phyloP scores from a whole-genome alignment of 2,888 invertebrate species.

The Drosophila mulleri region DNA sequence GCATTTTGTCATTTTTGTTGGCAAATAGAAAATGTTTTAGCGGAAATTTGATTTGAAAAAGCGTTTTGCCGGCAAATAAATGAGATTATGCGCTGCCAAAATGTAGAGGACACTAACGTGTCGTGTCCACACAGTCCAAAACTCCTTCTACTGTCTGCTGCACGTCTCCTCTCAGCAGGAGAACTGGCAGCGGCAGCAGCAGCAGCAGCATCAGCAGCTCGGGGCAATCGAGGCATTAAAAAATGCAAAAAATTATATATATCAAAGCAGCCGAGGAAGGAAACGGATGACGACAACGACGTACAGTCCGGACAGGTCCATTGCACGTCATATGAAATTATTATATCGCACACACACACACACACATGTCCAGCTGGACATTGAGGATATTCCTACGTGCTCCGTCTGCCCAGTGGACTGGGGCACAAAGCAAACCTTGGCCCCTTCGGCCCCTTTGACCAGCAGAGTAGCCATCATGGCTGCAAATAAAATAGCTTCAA shows the following conservation, averaged over 20 bases:
- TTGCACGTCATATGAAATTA: conserved; percentile 80
- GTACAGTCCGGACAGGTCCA: conserved; percentile 51
- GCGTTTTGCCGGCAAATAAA: conserved; percentile 83
- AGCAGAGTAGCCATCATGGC: conserved; percentile 41
- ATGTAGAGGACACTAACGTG: conserved; percentile 70
- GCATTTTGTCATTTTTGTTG: conserved; percentile 37
- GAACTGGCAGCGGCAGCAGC: background rate
- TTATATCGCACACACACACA: conserved; percentile 65
- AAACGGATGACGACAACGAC: conserved; percentile 42
- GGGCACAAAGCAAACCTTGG: conserved; percentile 47
- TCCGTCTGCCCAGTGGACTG: conserved; percentile 60
- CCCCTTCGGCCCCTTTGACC: conserved; percentile 17
- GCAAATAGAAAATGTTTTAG: conserved; percentile 80
- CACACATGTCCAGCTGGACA: conserved; percentile 53
- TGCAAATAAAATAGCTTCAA: conserved; percentile 67
- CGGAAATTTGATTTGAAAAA: conserved; percentile 83
- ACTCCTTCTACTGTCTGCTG: conserved; percentile 11
- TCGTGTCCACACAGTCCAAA: conserved; percentile 18
- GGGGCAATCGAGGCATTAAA: conserved; percentile 79
- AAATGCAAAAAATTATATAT: conserved; percentile 81
- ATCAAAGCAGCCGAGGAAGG: conserved; percentile 71
- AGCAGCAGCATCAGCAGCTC: conserved; percentile 29
- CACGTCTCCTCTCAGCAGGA: conserved; percentile 16
- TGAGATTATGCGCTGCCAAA: conserved; percentile 82
- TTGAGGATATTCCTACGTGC: conserved; percentile 74